These are phyloP conservation scores for Chaetops frenatus DNA, from an alignment of 2,113 vertebrate species.

Conservation along the genomic window DNA sequence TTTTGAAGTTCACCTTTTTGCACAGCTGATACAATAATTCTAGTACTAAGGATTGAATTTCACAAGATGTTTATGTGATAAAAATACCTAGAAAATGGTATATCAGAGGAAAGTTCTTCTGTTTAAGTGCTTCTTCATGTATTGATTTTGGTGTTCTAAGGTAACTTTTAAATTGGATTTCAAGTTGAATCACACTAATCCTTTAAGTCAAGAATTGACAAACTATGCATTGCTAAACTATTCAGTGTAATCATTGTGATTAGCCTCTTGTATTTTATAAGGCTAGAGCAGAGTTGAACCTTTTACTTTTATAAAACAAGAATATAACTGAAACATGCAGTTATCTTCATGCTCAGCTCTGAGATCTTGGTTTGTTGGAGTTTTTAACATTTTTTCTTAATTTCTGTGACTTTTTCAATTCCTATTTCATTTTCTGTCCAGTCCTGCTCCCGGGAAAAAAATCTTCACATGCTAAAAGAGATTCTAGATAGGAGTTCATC, in stretches of 20 bases:
- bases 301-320: not conserved
- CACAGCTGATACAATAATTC: not conserved
- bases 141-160: not conserved
- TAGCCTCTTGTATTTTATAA: not conserved
- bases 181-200: conserved; percentile 10
- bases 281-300: not conserved
- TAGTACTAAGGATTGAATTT: not conserved
- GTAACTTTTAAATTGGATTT: not conserved
- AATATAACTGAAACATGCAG: not conserved
- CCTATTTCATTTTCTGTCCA: not conserved
- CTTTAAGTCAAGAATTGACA: not conserved
- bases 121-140: not conserved
- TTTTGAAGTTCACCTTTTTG: not conserved
- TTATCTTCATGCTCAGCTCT: not conserved
- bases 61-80: not conserved
- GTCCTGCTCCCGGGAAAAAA: not conserved
- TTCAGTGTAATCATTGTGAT: not conserved
- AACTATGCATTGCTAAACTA: not conserved
- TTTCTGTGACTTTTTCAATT: conserved; percentile 12
- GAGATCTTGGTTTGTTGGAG: not conserved
- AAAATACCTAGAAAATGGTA: not conserved
- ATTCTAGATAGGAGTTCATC: not conserved
- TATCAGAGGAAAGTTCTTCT: not conserved
- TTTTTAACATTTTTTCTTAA: not conserved
- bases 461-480: not conserved